Evolutionary conservation across 2,113 vertebrate species (phyloP).

Genomic region (Ageneiosus marmoratus): DNA sequence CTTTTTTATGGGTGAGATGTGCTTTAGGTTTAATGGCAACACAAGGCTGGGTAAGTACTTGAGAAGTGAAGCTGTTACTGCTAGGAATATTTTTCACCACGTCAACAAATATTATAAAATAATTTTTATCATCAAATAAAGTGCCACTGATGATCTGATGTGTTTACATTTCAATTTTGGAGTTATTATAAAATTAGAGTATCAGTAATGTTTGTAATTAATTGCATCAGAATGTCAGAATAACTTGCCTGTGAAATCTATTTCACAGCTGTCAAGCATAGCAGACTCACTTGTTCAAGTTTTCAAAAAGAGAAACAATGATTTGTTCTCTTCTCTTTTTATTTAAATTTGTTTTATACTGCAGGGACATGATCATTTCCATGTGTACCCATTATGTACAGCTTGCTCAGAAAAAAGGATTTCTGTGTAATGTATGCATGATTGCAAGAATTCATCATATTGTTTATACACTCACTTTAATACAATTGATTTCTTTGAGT

Average conservation of each 20-base stretch:
- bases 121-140: background rate
- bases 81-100: conserved; percentile 23
- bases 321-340: background rate
- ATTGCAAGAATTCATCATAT: background rate
- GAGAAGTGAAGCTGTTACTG: conserved; percentile 13
- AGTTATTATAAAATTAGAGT: background rate
- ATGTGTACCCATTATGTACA: background rate
- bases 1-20: conserved; percentile 37
- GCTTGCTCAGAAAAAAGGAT: background rate
- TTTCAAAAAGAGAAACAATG: background rate
- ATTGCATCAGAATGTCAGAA: background rate
- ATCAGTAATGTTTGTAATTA: background rate
- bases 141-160: background rate
- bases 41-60: background rate
- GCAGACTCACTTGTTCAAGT: background rate
- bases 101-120: background rate
- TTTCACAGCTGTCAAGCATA: background rate
- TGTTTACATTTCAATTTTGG: background rate
- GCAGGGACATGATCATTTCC: background rate
- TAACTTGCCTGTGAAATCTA: background rate
- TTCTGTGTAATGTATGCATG: background rate
- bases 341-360: background rate
- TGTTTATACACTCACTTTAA: background rate
- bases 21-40: conserved; percentile 38
- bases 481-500: background rate